Conservation (phyloP, 2,888 invertebrate species). For the Tipula helvola region DNA sequence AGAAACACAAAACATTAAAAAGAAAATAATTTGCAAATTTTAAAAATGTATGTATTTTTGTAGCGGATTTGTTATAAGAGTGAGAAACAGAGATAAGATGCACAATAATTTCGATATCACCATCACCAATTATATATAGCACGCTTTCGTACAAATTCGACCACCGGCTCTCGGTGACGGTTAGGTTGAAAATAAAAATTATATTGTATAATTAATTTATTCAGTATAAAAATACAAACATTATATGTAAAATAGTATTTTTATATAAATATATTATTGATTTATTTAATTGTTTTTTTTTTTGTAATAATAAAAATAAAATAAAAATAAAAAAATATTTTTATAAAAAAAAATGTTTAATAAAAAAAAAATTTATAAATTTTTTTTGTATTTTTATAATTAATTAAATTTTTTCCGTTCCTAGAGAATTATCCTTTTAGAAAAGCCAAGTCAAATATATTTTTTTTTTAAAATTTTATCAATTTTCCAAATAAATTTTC, state of each 20-base stretch:
- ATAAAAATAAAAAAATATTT: neutral
- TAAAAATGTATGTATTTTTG: neutral
- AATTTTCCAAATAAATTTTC: neutral
- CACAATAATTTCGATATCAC: neutral
- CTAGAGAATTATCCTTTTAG: constrained; percentile 6
- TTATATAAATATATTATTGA: constrained; percentile 9
- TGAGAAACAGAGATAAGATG: neutral
- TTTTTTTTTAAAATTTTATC: neutral
- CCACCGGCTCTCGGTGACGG: neutral
- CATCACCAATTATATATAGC: neutral
- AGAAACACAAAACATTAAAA: neutral
- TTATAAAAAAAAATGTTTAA: neutral
- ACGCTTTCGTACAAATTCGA: neutral
- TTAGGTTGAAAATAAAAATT: neutral
- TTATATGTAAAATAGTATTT: constrained; percentile 9
- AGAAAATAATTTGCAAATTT: neutral
- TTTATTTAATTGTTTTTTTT: neutral
- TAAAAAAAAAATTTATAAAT: neutral
- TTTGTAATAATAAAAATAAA: neutral
- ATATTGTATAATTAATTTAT: neutral
- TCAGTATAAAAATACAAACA: constrained; percentile 10
- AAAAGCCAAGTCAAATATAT: constrained; percentile 6
- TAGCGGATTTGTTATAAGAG: neutral
- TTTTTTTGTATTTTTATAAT: neutral
- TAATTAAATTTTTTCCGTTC: constrained; percentile 5